Conservation (phyloP, 2,113 vertebrate species). For the Cricetomys ansorgei region DNA sequence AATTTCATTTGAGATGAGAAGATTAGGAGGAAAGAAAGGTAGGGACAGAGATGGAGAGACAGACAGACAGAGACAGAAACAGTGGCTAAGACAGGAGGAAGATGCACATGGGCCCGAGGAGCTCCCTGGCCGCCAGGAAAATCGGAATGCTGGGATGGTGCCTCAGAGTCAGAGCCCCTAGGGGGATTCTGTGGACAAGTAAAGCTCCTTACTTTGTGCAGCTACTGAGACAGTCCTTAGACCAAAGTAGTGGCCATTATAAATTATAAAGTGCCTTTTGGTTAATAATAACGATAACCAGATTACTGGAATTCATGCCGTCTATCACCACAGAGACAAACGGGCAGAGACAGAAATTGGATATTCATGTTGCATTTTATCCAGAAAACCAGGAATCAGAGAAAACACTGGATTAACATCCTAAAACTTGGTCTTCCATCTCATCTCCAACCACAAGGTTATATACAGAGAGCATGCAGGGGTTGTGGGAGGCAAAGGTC, state of each 20-base stretch:
- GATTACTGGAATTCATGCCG: background rate
- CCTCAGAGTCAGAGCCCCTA: background rate
- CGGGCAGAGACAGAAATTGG: background rate
- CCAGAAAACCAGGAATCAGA: background rate
- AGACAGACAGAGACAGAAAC: background rate
- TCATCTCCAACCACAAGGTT: background rate
- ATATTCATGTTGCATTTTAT: background rate
- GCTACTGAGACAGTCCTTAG: background rate
- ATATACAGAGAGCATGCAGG: background rate
- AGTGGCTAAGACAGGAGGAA: too few species aligned
- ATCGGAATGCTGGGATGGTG: background rate
- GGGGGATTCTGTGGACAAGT: background rate
- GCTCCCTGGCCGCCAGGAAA: background rate
- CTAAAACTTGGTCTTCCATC: background rate
- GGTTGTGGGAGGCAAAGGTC: background rate
- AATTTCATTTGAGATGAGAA: background rate
- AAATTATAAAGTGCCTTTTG: background rate
- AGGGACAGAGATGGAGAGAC: background rate
- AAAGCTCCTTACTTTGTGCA: background rate
- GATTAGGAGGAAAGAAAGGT: background rate
- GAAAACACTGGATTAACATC: background rate
- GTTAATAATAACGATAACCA: background rate
- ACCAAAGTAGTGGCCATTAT: background rate
- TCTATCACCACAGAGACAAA: background rate
- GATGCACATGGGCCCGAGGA: rapidly evolving